phyloP scores from a whole-genome alignment of 2,797 vertebrate species.

The Sorex maritimensis region DNA sequence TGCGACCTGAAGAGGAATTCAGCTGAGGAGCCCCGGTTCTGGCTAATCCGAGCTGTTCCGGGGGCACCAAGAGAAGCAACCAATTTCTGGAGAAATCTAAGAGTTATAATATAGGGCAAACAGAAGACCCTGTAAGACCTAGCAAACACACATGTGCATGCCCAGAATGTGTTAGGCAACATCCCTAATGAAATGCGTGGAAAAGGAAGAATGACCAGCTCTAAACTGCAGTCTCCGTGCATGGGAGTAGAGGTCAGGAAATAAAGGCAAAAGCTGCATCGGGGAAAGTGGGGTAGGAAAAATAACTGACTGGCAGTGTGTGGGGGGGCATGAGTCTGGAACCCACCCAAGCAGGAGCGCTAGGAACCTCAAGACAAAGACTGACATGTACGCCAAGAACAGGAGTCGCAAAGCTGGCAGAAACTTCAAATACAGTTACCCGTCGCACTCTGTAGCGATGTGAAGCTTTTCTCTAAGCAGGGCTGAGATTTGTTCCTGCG shows the following conservation, averaged over 20 bases:
- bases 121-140: background rate
- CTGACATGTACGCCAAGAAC: background rate
- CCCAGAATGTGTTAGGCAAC: background rate
- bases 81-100: constrained; percentile 54
- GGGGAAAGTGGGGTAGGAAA: background rate
- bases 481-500: background rate
- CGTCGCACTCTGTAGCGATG: background rate
- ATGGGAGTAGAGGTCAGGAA: background rate
- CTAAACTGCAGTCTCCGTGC: constrained; percentile 13
- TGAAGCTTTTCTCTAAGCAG: no score
- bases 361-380: background rate
- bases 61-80: background rate
- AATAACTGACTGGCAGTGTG: background rate
- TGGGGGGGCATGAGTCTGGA: background rate
- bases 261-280: background rate
- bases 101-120: background rate
- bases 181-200: constrained; percentile 56
- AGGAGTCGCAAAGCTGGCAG: background rate
- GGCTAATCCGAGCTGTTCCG: constrained; percentile 17
- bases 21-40: background rate
- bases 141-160: background rate
- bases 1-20: background rate
- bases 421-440: background rate
- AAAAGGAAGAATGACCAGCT: constrained; percentile 52
- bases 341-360: background rate